Percentiles rank a stretch among this genome's conserved stretches.
phyloP scores from a whole-genome alignment of 2,888 invertebrate species.

The Hecatera dysodea region DNA sequence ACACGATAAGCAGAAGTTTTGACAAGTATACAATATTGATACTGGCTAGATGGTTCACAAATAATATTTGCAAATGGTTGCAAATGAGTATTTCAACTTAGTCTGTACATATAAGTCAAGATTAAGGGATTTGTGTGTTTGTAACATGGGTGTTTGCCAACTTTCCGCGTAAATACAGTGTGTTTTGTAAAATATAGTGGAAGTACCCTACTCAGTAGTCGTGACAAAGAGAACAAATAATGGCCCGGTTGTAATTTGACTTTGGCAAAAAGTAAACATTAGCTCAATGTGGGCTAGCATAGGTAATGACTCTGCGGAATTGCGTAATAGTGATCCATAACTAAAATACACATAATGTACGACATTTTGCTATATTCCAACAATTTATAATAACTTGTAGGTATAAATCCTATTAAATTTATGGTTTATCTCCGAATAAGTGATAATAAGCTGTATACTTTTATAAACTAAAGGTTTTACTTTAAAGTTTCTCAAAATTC shows the following conservation, averaged over 20 bases:
- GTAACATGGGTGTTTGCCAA: constrained; percentile 65
- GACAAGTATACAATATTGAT: constrained; percentile 11
- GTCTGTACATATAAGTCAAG: constrained; percentile 67
- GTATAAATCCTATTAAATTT: no score
- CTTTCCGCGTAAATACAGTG: constrained; percentile 69
- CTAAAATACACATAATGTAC: background rate
- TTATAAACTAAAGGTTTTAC: no score
- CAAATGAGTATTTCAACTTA: constrained; percentile 35
- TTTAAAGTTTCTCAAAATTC: no score
- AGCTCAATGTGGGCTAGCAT: constrained; percentile 44
- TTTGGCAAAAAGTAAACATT: constrained; percentile 57
- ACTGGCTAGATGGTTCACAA: background rate
- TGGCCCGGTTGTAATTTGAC: constrained; percentile 59
- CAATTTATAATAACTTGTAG: no score
- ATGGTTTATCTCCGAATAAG: no score
- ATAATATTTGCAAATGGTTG: constrained; percentile 27
- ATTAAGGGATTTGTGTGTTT: constrained; percentile 67
- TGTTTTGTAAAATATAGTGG: constrained; percentile 57
- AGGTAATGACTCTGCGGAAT: constrained; percentile 48
- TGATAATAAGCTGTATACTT: no score
- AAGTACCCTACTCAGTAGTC: constrained; percentile 64
- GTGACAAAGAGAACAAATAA: constrained; percentile 65
- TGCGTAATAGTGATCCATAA: constrained; percentile 14
- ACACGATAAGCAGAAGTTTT: constrained; percentile 6
- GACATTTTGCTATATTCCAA: no score